These are phyloP conservation scores for Diaperis boleti DNA, from an alignment of 2,888 invertebrate species.

Conservation along the genomic window DNA sequence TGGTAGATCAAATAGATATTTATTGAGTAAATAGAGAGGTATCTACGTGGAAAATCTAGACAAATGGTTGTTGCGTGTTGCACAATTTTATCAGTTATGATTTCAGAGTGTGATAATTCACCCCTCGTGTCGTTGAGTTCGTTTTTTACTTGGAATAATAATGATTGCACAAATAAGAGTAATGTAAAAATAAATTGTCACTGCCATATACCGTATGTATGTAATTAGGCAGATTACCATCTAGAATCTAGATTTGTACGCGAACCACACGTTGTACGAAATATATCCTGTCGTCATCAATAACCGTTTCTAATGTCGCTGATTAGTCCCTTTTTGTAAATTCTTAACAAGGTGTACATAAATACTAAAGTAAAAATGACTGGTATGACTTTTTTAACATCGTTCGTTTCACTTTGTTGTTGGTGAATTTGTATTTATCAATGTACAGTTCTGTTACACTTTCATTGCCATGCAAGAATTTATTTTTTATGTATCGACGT, in stretches of 20 bases:
- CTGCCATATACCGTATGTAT: constrained; percentile 62
- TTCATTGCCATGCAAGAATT: constrained; percentile 56
- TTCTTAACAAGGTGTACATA: constrained; percentile 49
- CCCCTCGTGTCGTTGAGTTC: constrained; percentile 20
- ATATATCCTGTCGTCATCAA: constrained; percentile 35
- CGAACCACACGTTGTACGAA: constrained; percentile 44
- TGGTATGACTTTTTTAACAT: constrained; percentile 48
- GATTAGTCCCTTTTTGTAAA: constrained; percentile 22
- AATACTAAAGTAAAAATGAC: constrained; percentile 44
- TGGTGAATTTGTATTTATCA: constrained; percentile 50
- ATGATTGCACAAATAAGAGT: constrained; percentile 59
- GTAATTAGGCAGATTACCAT: constrained; percentile 62
- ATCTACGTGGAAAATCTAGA: constrained; percentile 54
- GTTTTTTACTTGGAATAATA: constrained; percentile 38
- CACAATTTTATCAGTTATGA: constrained; percentile 57
- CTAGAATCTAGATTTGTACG: constrained; percentile 51
- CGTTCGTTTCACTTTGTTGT: constrained; percentile 51
- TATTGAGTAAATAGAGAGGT: constrained; percentile 56
- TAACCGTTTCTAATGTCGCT: constrained; percentile 14
- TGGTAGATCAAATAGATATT: constrained; percentile 60
- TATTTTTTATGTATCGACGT: constrained; percentile 46
- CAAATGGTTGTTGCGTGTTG: constrained; percentile 63
- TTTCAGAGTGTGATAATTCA: constrained; percentile 49
- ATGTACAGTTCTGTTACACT: constrained; percentile 51
- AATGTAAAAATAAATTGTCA: constrained; percentile 58